Base-by-base conservation (phyloP, 2,797 vertebrate genomes). In the Clarias pachynema region DNA sequence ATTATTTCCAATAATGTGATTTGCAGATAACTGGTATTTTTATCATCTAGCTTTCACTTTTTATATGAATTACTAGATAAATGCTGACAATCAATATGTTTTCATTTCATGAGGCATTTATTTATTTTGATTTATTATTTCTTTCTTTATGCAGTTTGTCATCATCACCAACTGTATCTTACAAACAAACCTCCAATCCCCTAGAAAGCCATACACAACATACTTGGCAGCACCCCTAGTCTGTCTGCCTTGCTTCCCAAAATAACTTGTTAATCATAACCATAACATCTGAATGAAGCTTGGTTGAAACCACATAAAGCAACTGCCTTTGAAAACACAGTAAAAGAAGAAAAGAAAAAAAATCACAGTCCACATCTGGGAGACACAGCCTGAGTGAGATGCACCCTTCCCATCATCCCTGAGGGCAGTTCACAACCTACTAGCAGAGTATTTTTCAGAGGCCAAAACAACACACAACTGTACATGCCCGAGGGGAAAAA, bases 221-320 rank as follows among this genome's bases (percentile, higher is more conserved):
- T 79, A 84, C 20, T 60, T 18, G 24, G 65, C 74, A 74, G 78
- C 29, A 91, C 89, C 90, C 89, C 90, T 85, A 92, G 79, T 90
- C 92, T 90, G 89, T 90, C 87, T 82, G 88, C 91, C 89, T 88
- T 78, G 62, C 89, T 87, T 91, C 83, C 73, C 31, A 84, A 83
- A 88, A 91, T 88, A 89, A 91, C 86, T 84, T 3, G 20, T 83
- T 66, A 84, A 90, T 49, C 65, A 70, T 75, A 86, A 88, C 65
- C 83, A 79, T 86, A 87, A 84, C 89, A 87, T 89, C 89, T 86
- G 72, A 91, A 89, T 83, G 60, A 29, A 59, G 89, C 86, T 91
- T 88, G 86, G 91, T 93, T 89, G 90, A 88, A 91, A 87, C 87
- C 34, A 73, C 84, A 87, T 83, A 78, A 84, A 89, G 75, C 65